A percentile compares a stretch with the other conserved stretches of the same genome.
phyloP scores from a whole-genome alignment of 2,888 invertebrate genomes.

The Achlya flavicornis region DNA sequence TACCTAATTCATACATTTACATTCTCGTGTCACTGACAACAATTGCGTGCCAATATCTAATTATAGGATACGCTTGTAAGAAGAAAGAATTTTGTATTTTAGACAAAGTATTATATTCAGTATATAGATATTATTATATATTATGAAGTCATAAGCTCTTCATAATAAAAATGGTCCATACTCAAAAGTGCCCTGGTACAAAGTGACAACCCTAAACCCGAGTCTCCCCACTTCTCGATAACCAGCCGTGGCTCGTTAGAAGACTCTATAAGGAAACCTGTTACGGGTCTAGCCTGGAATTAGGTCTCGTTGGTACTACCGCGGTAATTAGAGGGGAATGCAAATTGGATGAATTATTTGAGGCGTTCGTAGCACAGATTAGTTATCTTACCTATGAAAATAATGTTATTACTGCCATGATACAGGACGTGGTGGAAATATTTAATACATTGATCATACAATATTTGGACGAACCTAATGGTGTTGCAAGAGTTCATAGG shows the following conservation, averaged over 20 bases:
- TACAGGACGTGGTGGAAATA: background rate
- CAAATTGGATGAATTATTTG: conserved; percentile 28
- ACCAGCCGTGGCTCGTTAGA: conserved; percentile 27
- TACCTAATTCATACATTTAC: too few species aligned
- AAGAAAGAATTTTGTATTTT: too few species aligned
- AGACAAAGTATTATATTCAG: too few species aligned
- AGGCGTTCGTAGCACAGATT: background rate
- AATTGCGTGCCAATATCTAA: too few species aligned
- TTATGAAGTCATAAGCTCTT: too few species aligned
- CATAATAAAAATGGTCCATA: background rate
- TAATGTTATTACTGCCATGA: background rate
- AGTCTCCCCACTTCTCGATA: conserved; percentile 7
- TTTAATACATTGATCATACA: background rate
- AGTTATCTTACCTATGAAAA: conserved; percentile 4
- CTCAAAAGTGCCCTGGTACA: background rate
- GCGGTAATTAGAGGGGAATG: conserved; percentile 42
- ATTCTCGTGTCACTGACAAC: too few species aligned
- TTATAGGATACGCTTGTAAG: too few species aligned
- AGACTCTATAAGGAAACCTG: conserved; percentile 32
- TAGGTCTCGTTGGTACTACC: conserved; percentile 27
- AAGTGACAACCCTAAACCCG: conserved; percentile 1
- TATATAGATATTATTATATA: too few species aligned
- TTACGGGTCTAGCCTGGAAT: conserved; percentile 32
- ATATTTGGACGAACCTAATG: too few species aligned
- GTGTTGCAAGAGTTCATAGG: too few species aligned